These are phyloP conservation scores for Oscheius sp. DNA, from an alignment of 2,888 invertebrate species.

Conservation along the genomic window DNA sequence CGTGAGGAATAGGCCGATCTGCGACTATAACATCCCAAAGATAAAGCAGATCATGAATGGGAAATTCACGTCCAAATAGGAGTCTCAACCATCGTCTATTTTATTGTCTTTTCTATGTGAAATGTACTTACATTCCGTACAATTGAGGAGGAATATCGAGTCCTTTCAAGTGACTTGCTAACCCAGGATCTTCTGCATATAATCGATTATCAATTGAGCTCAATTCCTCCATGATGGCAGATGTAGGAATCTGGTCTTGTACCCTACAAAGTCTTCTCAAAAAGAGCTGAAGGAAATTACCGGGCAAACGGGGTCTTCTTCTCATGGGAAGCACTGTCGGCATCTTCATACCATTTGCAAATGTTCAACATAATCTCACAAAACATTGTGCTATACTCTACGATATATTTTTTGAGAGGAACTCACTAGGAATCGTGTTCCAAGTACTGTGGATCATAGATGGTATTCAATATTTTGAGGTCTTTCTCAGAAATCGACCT, in stretches of 20 bases:
- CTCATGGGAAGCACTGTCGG: neutral
- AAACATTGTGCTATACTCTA: conserved; percentile 34
- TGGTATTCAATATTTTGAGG: neutral
- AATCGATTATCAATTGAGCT: conserved; percentile 75
- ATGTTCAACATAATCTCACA: conserved; percentile 54
- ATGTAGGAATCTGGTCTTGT: conserved; percentile 45
- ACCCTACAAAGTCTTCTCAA: conserved; percentile 10
- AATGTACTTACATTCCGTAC: conserved; percentile 80
- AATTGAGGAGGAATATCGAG: conserved; percentile 84
- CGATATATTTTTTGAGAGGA: neutral
- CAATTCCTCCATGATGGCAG: conserved; percentile 55
- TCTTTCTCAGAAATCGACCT: neutral
- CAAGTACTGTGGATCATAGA: conserved; percentile 67
- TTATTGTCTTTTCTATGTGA: conserved; percentile 15
- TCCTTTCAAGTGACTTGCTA: conserved; percentile 78
- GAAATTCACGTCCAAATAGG: conserved; percentile 85
- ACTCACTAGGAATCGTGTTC: conserved; percentile 85
- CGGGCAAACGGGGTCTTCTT: conserved; percentile 36
- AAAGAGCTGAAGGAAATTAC: conserved; percentile 25
- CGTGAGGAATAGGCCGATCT: conserved; percentile 75
- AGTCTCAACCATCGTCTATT: conserved; percentile 83
- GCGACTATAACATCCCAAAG: conserved; percentile 87
- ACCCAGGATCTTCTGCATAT: conserved; percentile 76
- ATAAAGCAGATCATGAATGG: conserved; percentile 80
- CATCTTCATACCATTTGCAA: conserved; percentile 51